Percentiles rank a stretch among this genome's conserved stretches.
These are phyloP conservation scores for Bubo scandiacus DNA, from an alignment of 2,113 vertebrate genomes.

Conservation along the genomic window DNA sequence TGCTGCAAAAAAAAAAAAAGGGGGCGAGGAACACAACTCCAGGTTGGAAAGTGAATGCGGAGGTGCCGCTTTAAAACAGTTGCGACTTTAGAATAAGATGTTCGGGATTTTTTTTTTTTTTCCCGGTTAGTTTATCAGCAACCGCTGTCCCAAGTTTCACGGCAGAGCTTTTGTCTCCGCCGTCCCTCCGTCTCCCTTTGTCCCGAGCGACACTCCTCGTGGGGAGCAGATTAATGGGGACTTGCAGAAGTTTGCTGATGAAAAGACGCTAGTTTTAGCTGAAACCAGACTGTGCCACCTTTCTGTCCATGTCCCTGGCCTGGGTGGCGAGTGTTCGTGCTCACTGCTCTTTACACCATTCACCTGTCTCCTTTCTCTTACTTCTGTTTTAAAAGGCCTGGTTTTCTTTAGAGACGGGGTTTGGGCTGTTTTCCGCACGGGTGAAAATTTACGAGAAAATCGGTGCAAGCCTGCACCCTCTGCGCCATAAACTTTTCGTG, in stretches of 20 bases:
- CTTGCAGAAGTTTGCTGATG: neutral
- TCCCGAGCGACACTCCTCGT: conserved; percentile 10
- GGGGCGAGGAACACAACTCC: neutral
- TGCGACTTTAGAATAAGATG: neutral
- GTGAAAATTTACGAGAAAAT: neutral
- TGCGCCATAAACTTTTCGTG: neutral
- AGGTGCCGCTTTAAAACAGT: neutral
- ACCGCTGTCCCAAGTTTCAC: neutral
- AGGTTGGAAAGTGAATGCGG: neutral
- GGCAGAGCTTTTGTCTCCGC: conserved; percentile 45
- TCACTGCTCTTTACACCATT: neutral
- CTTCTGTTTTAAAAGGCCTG: neutral
- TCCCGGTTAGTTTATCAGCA: neutral
- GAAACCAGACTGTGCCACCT: neutral
- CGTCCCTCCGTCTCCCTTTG: neutral
- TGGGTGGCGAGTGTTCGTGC: neutral
- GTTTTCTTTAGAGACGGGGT: neutral
- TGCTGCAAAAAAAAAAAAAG: neutral
- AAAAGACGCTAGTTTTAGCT: neutral
- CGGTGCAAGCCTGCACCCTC: neutral
- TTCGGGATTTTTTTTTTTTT: neutral
- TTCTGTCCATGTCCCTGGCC: neutral
- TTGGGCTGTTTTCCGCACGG: neutral
- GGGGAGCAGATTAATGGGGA: conserved; percentile 1
- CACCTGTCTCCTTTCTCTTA: conserved; percentile 4